phyloP scores from a whole-genome alignment of 2,797 vertebrate species.

The Gymnocypris eckloni region DNA sequence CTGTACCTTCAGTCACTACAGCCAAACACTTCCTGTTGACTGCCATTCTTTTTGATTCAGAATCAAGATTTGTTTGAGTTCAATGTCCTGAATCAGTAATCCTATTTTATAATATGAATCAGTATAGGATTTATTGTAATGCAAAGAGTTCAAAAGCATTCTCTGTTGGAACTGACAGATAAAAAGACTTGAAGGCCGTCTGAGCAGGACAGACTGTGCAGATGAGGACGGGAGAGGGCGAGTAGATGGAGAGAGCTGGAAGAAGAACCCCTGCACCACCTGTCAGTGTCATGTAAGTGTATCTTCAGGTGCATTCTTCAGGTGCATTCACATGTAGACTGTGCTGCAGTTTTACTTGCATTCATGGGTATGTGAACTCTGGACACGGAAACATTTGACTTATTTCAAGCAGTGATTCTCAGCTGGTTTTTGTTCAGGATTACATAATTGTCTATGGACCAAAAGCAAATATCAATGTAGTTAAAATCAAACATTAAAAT shows the following conservation, averaged over 20 bases:
- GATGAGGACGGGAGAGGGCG: constrained; percentile 84
- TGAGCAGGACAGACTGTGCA: constrained; percentile 89
- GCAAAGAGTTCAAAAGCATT: not conserved
- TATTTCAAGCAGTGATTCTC: not conserved
- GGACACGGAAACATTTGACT: not conserved
- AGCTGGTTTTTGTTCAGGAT: not conserved
- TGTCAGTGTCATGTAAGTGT: constrained; percentile 93
- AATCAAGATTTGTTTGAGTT: not conserved
- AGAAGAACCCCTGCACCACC: constrained; percentile 84
- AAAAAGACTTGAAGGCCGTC: constrained; percentile 92
- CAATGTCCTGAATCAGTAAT: not conserved
- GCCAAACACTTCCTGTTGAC: not conserved
- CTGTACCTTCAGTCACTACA: not conserved
- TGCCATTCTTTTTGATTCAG: too few relatives aligned
- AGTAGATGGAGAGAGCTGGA: constrained; percentile 85
- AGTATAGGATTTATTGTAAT: not conserved
- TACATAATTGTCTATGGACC: not conserved
- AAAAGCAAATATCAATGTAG: not conserved
- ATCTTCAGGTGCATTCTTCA: not conserved
- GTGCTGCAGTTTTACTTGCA: not conserved
- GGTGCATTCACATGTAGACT: not conserved
- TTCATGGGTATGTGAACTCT: not conserved
- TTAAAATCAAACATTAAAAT: not conserved
- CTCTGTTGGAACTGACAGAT: constrained; percentile 78
- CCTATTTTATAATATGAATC: not conserved